Base-by-base conservation (phyloP, 1,140 invertebrate species). In the Microvelia longipes region DNA sequence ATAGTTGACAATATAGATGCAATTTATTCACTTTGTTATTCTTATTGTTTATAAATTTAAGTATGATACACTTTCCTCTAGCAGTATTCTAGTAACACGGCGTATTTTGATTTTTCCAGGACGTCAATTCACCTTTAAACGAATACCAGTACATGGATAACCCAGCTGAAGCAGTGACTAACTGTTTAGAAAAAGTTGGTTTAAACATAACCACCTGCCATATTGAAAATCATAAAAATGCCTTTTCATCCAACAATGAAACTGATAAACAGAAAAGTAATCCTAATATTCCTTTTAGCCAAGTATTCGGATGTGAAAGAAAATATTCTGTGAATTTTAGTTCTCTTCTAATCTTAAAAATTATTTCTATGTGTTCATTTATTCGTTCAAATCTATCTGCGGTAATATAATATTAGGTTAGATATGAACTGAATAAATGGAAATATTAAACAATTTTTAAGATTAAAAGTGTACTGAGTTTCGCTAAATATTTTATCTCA, bases 241-340 rank as follows among this genome's bases (percentile, higher is more conserved):
- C 29, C 28, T 71, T 71, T 29, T 1, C 25, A 1, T 35, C 67
- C 2, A 50, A 67, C 1, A 25, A 13, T 1, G 60, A 68, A 1
- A 65, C 70, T 2, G 61, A 68, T 27, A 29, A 68, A 30, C 50
- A 63, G 25, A 63, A 64, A 30, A 63, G 70, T 68, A 71, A 65
- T 65, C n/a, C n/a, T n/a, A n/a, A n/a, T n/a, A n/a, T n/a, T n/a
- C n/a, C n/a, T n/a, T n/a, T n/a, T n/a, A n/a, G n/a, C n/a, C n/a
- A n/a, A n/a, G n/a, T n/a, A n/a, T n/a, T n/a, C n/a, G n/a, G n/a
- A n/a, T n/a, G n/a, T n/a, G n/a, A n/a, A n/a, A n/a, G n/a, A n/a
- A n/a, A n/a, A n/a, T n/a, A n/a, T n/a, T n/a, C n/a, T n/a, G n/a
- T n/a, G n/a, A n/a, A n/a, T n/a, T n/a, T n/a, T n/a, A n/a, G n/a